Evolutionary conservation across 2,888 invertebrate genomes (phyloP).

Genomic region (Magallana nippona): DNA sequence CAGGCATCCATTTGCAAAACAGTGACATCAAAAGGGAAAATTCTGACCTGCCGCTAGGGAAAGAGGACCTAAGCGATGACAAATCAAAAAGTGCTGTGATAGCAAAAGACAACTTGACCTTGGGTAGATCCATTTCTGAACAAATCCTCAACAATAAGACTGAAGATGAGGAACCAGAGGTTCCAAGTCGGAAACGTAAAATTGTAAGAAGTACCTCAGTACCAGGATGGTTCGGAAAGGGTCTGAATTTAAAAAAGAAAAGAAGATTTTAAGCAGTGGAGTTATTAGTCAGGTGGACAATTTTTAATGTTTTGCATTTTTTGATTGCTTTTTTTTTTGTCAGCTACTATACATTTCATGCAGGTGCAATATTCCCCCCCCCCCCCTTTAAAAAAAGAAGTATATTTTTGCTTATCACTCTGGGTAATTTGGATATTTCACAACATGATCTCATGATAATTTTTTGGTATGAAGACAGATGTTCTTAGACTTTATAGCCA

Average conservation of each 20-base stretch:
- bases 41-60: neutral
- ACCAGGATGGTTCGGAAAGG: conserved; percentile 77
- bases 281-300: neutral
- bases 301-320: neutral
- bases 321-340: neutral
- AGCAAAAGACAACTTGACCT: conserved; percentile 32
- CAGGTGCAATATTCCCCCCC: neutral
- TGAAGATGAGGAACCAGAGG: conserved; percentile 16
- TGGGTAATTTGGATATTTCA: conserved; percentile 37
- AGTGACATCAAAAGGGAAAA: neutral
- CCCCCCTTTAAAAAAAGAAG: neutral
- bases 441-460: conserved; percentile 15
- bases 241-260: conserved; percentile 66
- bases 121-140: conserved; percentile 16
- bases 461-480: neutral
- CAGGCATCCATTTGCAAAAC: neutral
- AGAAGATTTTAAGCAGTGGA: conserved; percentile 52
- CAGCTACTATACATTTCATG: conserved; percentile 24
- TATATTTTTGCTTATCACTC: conserved; percentile 5
- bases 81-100: neutral
- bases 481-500: neutral
- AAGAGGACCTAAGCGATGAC: neutral
- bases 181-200: conserved; percentile 52
- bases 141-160: conserved; percentile 2
- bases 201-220: conserved; percentile 57